phyloP scores from a whole-genome alignment of 2,113 vertebrate genomes.

The Pandion haliaetus region DNA sequence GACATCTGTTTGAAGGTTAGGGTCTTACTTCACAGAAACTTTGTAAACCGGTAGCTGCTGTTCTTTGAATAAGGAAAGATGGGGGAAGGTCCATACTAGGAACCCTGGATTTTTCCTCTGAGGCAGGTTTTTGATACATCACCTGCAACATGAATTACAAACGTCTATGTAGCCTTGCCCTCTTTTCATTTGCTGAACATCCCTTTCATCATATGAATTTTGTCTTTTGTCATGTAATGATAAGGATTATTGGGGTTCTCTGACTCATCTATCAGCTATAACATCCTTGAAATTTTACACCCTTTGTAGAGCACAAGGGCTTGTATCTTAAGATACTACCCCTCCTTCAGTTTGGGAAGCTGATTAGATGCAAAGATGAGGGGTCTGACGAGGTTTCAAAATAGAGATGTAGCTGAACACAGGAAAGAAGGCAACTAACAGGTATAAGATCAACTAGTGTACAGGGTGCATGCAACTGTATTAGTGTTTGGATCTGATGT shows the following conservation, averaged over 20 bases:
- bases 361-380: neutral
- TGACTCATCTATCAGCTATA: neutral
- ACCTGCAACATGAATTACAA: neutral
- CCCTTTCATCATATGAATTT: neutral
- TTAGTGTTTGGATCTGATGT: neutral
- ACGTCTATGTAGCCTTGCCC: accelerated
- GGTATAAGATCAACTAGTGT: neutral
- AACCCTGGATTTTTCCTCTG: neutral
- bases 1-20: neutral
- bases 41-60: neutral
- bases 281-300: neutral
- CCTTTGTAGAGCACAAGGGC: neutral
- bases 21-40: neutral
- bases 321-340: neutral
- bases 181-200: neutral
- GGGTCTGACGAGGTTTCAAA: neutral
- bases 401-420: neutral
- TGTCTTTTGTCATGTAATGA: neutral
- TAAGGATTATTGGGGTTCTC: neutral
- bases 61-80: neutral
- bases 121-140: neutral
- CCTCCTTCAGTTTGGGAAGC: neutral
- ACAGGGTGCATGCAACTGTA: neutral
- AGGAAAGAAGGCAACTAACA: neutral
- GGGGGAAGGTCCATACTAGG: neutral